Base-by-base conservation (phyloP, 2,888 invertebrate genomes). In the Tillus elongatus region DNA sequence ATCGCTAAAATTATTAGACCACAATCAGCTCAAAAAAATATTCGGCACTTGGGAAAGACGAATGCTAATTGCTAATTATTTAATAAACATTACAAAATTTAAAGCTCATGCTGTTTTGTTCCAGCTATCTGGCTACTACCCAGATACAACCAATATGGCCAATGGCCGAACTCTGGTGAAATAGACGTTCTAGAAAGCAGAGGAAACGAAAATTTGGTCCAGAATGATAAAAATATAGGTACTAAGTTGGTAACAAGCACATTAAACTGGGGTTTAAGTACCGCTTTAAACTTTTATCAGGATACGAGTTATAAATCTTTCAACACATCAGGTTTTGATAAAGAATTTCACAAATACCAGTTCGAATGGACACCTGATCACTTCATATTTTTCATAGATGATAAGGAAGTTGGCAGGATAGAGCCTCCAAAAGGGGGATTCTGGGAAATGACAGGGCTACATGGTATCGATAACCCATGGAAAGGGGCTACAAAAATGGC, bases 121-220 rank as follows among this genome's bases (percentile, higher is more conserved):
- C 3, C 53, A 78, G 79, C 79, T 19, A 72, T 82, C 43, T 80
- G 79, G 80, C 54, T 82, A 58, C 66, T 79, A 69, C 81, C 82
- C 1, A 64, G 70, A 1, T 56, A 68, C 52, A 75, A 77, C 52
- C 58, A 54, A 0, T 82, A 81, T 56, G 80, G 80, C 2, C 61
- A 66, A 1, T 81, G 80, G 80, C 80, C 80, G 2, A 58, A 73
- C 2, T 79, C 79, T 11, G 82, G 81, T 2, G 80, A 81, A 62
- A 80, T 82, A 42, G 79, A 81, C 54, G 59, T 82, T 30, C 64
- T 73, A 34, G 79, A 81, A 56, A 70, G 73, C 11, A 69, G 79
- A 16, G 80, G 81, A 33, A 77, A 77, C 57, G 61, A 65, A 13
- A 57, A 70, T 10, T 43, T 49, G 9, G 14, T 24, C 6, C 38